Base-by-base conservation (phyloP, 2,113 vertebrate species). In the Catharus minimus region DNA sequence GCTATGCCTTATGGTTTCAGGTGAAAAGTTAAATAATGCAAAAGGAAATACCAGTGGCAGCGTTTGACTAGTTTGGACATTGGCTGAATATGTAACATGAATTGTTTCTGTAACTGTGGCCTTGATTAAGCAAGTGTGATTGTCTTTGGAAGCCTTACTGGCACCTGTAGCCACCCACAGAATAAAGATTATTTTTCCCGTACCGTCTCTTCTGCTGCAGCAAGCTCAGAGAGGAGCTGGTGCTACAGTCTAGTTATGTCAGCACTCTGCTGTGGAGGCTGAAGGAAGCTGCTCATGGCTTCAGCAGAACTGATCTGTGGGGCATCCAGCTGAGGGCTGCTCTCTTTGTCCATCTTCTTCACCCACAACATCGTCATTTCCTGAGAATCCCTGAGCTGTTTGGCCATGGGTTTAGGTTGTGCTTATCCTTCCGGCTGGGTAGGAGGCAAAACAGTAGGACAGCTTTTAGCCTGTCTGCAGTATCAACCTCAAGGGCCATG, bases 41-140 rank as follows among this genome's bases (percentile, higher is more conserved):
- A 80, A 43, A 93, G 36, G 39, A 78, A 86, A 72, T 62, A 64
- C 10, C 15, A 20, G 10, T 64, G 47, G 24, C 36, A 41, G 41
- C 15, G 22, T 44, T 83, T 16, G 10, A 21, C 30, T 82, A 52
- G n/a, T 69, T 62, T 81, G 36, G 18, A 55, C 23, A 73, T 72
- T 78, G 74, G 19, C 38, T 2, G 2, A 74, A 17, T 72, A 46
- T 15, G 11, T 68, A 71, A 36, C n/a, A 55, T 0, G 0, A 50
- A 26, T 69, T 43, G 8, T 69, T 90, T 66, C 23, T 55, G 44
- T 53, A 88, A 21, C 32, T 76, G 57, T 82, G 50, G n/a, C 52
- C 22, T 85, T 5, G 2, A 57, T 17, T 80, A 32, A 89, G 32
- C 11, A 47, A 72, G 22, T 50, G 43, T 13, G 57, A 10, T 61